phyloP scores from a whole-genome alignment of 2,113 vertebrate species.

The Mesembrinibis cayennensis region DNA sequence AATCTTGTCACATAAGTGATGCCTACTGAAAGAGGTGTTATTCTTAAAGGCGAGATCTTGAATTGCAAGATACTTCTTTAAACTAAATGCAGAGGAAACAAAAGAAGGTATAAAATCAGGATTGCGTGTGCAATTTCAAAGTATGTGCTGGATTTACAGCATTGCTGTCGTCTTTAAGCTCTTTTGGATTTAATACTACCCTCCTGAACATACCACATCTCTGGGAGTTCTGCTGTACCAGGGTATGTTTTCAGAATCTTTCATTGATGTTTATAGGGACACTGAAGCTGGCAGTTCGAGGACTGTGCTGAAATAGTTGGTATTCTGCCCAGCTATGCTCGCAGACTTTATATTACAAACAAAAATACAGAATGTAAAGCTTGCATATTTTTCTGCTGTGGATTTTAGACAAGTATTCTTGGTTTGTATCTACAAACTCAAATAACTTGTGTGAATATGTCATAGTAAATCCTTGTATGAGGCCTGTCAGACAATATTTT shows the following conservation, averaged over 20 bases:
- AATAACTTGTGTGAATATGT: background rate
- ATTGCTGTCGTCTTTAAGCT: background rate
- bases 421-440: background rate
- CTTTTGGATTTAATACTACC: background rate
- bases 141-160: background rate
- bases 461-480: accelerated
- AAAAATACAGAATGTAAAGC: background rate
- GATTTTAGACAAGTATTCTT: background rate
- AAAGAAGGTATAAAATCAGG: background rate
- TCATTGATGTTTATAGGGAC: background rate
- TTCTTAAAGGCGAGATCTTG: background rate
- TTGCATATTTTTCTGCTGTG: background rate
- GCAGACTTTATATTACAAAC: background rate
- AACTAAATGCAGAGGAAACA: background rate
- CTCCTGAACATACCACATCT: background rate
- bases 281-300: background rate
- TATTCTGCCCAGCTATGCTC: background rate
- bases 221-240: background rate
- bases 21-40: background rate
- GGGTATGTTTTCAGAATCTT: background rate
- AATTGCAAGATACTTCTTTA: background rate
- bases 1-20: background rate
- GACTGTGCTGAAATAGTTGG: background rate
- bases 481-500: background rate
- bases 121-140: background rate